These are phyloP conservation scores for Eueremaeus valkanovi DNA, from an alignment of 2,888 invertebrate species.

Conservation along the genomic window DNA sequence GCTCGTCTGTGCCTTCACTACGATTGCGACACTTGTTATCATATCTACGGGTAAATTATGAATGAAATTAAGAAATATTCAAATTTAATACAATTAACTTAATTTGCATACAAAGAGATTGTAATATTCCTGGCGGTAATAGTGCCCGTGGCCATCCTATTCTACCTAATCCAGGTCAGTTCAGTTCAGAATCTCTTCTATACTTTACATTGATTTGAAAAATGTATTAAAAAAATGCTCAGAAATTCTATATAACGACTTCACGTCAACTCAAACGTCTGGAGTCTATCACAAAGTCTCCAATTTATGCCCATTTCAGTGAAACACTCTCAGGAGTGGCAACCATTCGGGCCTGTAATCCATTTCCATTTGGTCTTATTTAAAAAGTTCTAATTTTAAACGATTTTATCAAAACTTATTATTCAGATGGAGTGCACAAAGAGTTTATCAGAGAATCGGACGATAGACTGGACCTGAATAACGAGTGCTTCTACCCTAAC, in stretches of 20 bases:
- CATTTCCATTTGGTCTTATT: too few species aligned
- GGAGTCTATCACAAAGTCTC: slow-evolving; percentile 55
- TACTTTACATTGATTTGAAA: too few species aligned
- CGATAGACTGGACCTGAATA: slow-evolving; percentile 55
- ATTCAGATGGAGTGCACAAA: not conserved
- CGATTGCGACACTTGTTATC: not conserved
- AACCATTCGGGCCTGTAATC: slow-evolving; percentile 41
- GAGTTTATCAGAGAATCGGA: slow-evolving; percentile 56
- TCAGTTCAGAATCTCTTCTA: too few species aligned
- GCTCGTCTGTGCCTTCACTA: not conserved
- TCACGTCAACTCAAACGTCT: slow-evolving; percentile 56
- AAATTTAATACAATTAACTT: not conserved
- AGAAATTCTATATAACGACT: slow-evolving; percentile 55
- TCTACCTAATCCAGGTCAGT: slow-evolving; percentile 51
- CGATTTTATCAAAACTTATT: not conserved
- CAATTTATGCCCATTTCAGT: slow-evolving; percentile 56
- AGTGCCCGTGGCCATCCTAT: slow-evolving; percentile 51
- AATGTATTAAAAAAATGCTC: too few species aligned
- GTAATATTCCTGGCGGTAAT: slow-evolving; percentile 52
- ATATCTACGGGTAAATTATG: slow-evolving; percentile 29
- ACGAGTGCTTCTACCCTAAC: slow-evolving; percentile 49
- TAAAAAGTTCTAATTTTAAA: too few species aligned
- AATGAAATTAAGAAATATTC: too few species aligned
- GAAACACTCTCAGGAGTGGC: slow-evolving; percentile 52
- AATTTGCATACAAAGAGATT: slow-evolving; percentile 46